Evolutionary conservation across 2,113 vertebrate genomes (phyloP).

Genomic region (Vicugna pacos): DNA sequence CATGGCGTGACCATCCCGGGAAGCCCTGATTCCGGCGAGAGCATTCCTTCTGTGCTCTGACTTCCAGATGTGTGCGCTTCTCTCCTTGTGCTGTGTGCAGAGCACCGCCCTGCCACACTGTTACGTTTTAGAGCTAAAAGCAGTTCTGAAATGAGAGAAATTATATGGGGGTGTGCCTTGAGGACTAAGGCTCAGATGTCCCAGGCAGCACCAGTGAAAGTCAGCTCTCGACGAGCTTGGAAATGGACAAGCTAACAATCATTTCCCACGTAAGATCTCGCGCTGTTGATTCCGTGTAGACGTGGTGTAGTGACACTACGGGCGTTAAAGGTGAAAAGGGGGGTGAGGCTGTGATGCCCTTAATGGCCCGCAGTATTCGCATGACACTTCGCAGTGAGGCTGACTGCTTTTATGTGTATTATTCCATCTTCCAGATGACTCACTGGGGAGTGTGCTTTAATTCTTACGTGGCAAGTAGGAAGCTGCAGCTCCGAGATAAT

Average conservation of each 20-base stretch:
- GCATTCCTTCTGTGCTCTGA: neutral
- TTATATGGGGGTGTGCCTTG: neutral
- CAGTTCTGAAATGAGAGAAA: neutral
- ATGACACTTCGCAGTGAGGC: neutral
- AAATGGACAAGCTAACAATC: neutral
- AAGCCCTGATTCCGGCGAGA: neutral
- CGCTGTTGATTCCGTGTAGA: neutral
- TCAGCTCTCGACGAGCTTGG: neutral
- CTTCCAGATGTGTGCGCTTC: neutral
- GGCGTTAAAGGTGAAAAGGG: neutral
- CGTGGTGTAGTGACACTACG: neutral
- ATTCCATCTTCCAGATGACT: slow-evolving; percentile 6
- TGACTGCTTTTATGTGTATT: neutral
- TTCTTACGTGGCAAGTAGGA: neutral
- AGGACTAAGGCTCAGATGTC: neutral
- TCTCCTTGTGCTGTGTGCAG: neutral
- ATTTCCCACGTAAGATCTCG: neutral
- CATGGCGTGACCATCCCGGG: neutral
- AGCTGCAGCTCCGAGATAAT: neutral
- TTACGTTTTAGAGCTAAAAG: neutral
- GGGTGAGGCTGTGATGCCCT: neutral
- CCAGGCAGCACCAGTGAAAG: neutral
- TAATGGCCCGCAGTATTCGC: neutral
- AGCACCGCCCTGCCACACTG: neutral
- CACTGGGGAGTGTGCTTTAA: neutral